Percentiles rank a stretch among this genome's conserved stretches.
Evolutionary conservation across 2,113 vertebrate species (phyloP).

Genomic region (Pogona vitticeps): DNA sequence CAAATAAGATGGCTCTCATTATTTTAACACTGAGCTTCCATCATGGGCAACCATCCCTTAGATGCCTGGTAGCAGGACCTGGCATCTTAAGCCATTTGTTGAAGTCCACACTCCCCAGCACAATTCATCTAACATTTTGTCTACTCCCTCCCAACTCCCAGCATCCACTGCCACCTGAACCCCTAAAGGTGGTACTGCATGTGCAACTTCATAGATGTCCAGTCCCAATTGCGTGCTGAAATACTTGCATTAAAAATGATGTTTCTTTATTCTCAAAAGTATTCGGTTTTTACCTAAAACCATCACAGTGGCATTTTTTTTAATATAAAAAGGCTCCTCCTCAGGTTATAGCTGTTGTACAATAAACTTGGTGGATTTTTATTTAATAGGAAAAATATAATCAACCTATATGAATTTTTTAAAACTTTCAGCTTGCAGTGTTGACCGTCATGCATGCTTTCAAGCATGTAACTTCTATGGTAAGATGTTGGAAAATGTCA

Average conservation of each 20-base stretch:
- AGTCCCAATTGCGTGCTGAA: background rate
- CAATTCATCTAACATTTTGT: background rate
- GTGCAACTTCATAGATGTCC: background rate
- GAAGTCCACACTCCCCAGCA: background rate
- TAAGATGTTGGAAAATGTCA: background rate
- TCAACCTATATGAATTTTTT: conserved; percentile 60
- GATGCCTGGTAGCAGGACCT: background rate
- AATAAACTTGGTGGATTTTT: conserved; percentile 53
- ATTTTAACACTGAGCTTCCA: background rate
- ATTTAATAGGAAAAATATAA: conserved; percentile 49
- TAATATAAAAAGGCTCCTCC: no score
- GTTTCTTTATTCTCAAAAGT: background rate
- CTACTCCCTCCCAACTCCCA: background rate
- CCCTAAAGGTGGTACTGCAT: no score
- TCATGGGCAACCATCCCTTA: background rate
- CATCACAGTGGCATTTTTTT: no score
- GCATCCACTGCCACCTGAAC: no score
- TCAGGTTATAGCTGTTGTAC: conserved; percentile 44
- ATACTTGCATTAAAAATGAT: background rate
- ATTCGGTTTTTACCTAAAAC: no score
- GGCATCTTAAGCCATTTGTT: background rate
- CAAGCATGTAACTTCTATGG: background rate
- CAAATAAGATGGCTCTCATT: background rate
- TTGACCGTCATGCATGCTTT: conserved; percentile 52
- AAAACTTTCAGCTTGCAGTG: conserved; percentile 61